phyloP scores from a whole-genome alignment of 2,113 vertebrate species.

The Ophiodon elongatus region DNA sequence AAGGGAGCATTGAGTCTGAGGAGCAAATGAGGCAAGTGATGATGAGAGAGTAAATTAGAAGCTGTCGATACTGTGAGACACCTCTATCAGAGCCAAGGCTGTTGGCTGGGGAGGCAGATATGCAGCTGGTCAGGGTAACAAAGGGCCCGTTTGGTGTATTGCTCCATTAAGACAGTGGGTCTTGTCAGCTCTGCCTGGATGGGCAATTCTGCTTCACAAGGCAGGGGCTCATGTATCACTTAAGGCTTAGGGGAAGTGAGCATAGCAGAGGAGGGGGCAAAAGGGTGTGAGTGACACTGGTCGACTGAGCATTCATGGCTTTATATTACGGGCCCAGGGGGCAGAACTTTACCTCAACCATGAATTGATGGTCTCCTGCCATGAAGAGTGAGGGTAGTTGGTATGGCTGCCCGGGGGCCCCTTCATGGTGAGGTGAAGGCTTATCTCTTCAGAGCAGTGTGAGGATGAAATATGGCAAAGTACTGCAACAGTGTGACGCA shows the following conservation, averaged over 20 bases:
- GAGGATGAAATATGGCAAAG: conserved; percentile 56
- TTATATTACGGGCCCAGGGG: conserved; percentile 73
- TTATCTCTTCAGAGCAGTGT: conserved; percentile 73
- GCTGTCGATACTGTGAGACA: conserved; percentile 82
- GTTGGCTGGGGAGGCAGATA: conserved; percentile 78
- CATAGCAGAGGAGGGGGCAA: conserved; percentile 69
- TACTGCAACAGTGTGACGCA: conserved; percentile 26
- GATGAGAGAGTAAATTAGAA: conserved; percentile 83
- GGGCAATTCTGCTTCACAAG: conserved; percentile 76
- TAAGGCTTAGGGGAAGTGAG: conserved; percentile 73
- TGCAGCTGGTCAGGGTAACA: conserved; percentile 73
- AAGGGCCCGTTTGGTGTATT: conserved; percentile 71
- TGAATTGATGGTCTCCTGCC: conserved; percentile 79
- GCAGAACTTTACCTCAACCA: conserved; percentile 76
- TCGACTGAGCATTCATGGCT: conserved; percentile 78
- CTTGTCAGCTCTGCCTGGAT: conserved; percentile 74
- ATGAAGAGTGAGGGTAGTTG: conserved; percentile 67
- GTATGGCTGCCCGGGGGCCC: conserved; percentile 56
- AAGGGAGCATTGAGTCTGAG: conserved; percentile 77
- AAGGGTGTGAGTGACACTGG: conserved; percentile 75
- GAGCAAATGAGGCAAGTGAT: conserved; percentile 81
- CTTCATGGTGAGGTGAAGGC: conserved; percentile 67
- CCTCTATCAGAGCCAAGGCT: conserved; percentile 78
- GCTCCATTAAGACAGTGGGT: conserved; percentile 84
- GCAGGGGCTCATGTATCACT: conserved; percentile 78